phyloP scores from a whole-genome alignment of 1,140 invertebrate genomes.

The Ips typographus region DNA sequence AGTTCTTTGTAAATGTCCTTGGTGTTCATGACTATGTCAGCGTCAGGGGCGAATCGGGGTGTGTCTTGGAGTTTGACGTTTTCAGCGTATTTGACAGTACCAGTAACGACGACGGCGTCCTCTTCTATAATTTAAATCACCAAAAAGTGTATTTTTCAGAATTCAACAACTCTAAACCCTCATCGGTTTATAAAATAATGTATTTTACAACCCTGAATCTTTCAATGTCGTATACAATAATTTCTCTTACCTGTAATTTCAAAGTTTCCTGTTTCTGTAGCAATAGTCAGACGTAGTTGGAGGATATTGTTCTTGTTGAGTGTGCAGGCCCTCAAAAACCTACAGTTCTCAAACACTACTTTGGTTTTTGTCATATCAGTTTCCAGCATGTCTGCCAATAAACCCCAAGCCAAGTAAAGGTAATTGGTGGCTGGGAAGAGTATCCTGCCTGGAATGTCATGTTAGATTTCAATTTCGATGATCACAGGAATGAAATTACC shows the following conservation, averaged over 20 bases:
- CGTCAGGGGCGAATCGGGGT: background rate
- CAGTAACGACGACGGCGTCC: too few species aligned
- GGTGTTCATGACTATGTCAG: background rate
- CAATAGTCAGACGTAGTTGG: constrained; percentile 80
- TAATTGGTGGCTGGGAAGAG: constrained; percentile 90
- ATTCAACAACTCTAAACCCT: too few species aligned
- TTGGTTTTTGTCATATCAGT: constrained; percentile 70
- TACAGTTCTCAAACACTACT: constrained; percentile 84
- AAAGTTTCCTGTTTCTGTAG: constrained; percentile 78
- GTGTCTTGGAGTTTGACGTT: too few species aligned
- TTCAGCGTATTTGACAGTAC: too few species aligned
- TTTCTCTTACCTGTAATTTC: constrained; percentile 56
- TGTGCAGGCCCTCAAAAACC: constrained; percentile 80
- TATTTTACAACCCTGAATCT: too few species aligned
- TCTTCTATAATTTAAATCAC: too few species aligned
- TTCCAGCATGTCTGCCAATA: constrained; percentile 74
- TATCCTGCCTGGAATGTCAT: constrained; percentile 63
- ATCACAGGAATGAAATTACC: constrained; percentile 50
- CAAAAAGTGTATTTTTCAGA: too few species aligned
- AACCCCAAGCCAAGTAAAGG: constrained; percentile 83
- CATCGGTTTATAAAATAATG: too few species aligned
- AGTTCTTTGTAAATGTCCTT: constrained; percentile 93
- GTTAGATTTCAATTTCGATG: background rate
- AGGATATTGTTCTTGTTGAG: constrained; percentile 71
- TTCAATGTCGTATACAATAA: too few species aligned